Percentiles rank a stretch among this genome's conserved stretches.
phyloP scores from a whole-genome alignment of 2,797 vertebrate genomes.

The Betta splendens region DNA sequence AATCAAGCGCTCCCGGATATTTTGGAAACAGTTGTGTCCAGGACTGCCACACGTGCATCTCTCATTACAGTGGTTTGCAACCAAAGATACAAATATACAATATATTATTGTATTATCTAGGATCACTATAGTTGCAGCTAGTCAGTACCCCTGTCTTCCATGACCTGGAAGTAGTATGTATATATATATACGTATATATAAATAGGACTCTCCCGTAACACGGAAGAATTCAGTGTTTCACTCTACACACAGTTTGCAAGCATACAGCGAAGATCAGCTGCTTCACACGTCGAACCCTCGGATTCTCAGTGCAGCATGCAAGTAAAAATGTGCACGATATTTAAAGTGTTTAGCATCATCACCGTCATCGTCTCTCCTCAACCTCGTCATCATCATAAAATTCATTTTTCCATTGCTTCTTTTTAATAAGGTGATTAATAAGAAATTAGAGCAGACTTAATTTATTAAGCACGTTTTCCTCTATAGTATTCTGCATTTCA shows the following conservation, averaged over 20 bases:
- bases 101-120: slow-evolving; percentile 61
- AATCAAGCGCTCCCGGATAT: slow-evolving; percentile 42
- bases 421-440: slow-evolving; percentile 58
- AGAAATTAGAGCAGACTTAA: slow-evolving; percentile 70
- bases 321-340: slow-evolving; percentile 78
- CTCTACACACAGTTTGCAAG: slow-evolving; percentile 74
- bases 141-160: slow-evolving; percentile 63
- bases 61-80: slow-evolving; percentile 61
- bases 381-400: slow-evolving; percentile 26
- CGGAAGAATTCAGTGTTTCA: slow-evolving; percentile 71
- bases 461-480: slow-evolving; percentile 71
- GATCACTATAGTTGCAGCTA: slow-evolving; percentile 65
- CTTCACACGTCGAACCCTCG: slow-evolving; percentile 60
- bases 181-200: slow-evolving; percentile 45
- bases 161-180: slow-evolving; percentile 65
- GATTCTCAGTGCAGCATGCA: slow-evolving; percentile 83
- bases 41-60: slow-evolving; percentile 57
- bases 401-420: slow-evolving; percentile 41
- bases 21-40: slow-evolving; percentile 43
- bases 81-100: slow-evolving; percentile 63
- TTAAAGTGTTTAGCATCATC: slow-evolving; percentile 61
- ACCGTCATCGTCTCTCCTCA: slow-evolving; percentile 40
- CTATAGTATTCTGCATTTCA: slow-evolving; percentile 86
- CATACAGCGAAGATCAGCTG: slow-evolving; percentile 68
- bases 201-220: slow-evolving; percentile 61